phyloP scores from a whole-genome alignment of 1,140 invertebrate genomes.

The Aphis gossypii region DNA sequence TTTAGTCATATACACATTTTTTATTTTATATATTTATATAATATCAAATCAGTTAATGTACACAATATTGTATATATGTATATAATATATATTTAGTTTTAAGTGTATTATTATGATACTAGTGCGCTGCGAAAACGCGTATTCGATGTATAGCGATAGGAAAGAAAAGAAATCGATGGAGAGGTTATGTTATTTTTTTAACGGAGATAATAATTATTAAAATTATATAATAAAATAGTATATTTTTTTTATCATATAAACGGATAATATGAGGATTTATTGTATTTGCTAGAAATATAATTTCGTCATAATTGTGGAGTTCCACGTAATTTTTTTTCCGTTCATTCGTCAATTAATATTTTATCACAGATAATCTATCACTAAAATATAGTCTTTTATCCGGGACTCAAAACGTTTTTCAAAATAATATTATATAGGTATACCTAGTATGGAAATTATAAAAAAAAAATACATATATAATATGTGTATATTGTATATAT shows the following conservation, averaged over 20 bases:
- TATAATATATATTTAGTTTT: neutral
- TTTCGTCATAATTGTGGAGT: neutral
- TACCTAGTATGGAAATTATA: neutral
- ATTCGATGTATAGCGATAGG: neutral
- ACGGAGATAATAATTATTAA: neutral
- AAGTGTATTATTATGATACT: neutral
- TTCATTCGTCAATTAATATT: conserved; percentile 28
- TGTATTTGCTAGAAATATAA: neutral
- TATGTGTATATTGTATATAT: too few species aligned
- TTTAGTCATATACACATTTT: neutral
- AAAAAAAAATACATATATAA: neutral
- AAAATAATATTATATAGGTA: neutral
- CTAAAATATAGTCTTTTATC: conserved; percentile 43
- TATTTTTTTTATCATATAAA: neutral
- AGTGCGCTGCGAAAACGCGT: neutral
- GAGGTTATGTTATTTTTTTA: neutral
- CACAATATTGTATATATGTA: neutral
- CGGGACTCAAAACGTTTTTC: neutral
- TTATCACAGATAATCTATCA: conserved; percentile 57
- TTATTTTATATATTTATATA: neutral
- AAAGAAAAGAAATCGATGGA: neutral
- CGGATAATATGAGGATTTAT: neutral
- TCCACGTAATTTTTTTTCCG: neutral
- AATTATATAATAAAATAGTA: neutral
- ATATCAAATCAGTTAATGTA: neutral